phyloP scores from a whole-genome alignment of 2,888 invertebrate species.

The Parnassius mnemosyne region DNA sequence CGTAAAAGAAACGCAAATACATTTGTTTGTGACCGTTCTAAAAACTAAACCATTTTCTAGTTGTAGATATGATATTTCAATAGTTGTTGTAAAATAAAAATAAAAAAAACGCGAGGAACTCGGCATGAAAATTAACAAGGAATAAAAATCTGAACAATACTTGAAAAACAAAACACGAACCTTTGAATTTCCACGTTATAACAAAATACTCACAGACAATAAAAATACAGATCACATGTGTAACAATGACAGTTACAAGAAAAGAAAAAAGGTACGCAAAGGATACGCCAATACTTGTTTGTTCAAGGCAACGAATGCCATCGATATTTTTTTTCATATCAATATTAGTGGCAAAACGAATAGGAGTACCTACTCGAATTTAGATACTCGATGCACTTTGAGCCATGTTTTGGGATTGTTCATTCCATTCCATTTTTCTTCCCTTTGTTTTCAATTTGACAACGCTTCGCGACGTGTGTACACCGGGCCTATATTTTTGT shows the following conservation, averaged over 20 bases:
- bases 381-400: constrained; percentile 48
- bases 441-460: constrained; percentile 42
- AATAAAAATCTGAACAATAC: constrained; percentile 18
- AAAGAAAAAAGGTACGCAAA: constrained; percentile 25
- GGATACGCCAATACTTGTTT: constrained; percentile 27
- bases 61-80: too few relatives aligned
- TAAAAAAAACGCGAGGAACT: too few relatives aligned
- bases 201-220: constrained; percentile 23
- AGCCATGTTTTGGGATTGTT: constrained; percentile 45
- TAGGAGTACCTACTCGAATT: constrained; percentile 41
- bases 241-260: constrained; percentile 21
- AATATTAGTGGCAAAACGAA: constrained; percentile 41
- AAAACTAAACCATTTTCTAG: too few relatives aligned
- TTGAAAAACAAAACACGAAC: constrained; percentile 14
- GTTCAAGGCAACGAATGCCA: constrained; percentile 33
- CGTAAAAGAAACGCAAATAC: constrained; percentile 21
- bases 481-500: constrained; percentile 37
- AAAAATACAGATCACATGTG: constrained; percentile 20
- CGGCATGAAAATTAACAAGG: not conserved
- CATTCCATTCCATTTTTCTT: constrained; percentile 42
- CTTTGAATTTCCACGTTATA: constrained; percentile 16
- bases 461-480: constrained; percentile 38
- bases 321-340: constrained; percentile 32
- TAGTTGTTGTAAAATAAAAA: too few relatives aligned
- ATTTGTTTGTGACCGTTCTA: constrained; percentile 25